Percentiles rank a stretch among this genome's conserved stretches.
These are phyloP conservation scores for Erebia aethiops DNA, from an alignment of 2,888 invertebrate genomes.

Conservation along the genomic window DNA sequence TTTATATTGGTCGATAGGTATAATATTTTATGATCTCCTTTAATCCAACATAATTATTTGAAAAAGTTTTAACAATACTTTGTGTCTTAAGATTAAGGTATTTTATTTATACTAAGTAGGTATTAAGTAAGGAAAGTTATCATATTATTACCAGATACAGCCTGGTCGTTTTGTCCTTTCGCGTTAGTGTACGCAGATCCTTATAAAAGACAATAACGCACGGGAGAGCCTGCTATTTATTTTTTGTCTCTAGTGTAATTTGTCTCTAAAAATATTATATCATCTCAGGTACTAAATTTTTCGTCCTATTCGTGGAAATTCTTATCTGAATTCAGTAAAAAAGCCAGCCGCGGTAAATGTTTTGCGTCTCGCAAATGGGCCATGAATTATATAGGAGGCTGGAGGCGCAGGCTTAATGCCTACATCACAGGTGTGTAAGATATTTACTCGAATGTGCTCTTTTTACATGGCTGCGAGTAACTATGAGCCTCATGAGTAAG, in stretches of 20 bases:
- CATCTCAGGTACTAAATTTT: neutral
- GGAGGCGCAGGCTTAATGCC: conserved; percentile 10
- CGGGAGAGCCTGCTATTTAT: too few species aligned
- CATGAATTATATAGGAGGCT: conserved; percentile 23
- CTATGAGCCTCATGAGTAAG: too few species aligned
- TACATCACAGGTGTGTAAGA: conserved; percentile 3
- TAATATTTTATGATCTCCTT: too few species aligned
- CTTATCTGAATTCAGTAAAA: conserved; percentile 19
- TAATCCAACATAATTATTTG: neutral
- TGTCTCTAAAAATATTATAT: neutral
- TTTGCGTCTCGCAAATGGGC: conserved; percentile 17
- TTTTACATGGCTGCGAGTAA: neutral
- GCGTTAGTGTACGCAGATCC: too few species aligned
- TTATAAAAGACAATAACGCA: too few species aligned
- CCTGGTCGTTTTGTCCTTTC: too few species aligned
- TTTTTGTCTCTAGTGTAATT: too few species aligned
- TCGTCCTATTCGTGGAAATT: conserved; percentile 10
- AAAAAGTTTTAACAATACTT: too few species aligned
- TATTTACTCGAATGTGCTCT: neutral
- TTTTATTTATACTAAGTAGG: neutral
- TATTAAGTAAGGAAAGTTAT: neutral
- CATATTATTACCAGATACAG: neutral
- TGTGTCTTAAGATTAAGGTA: too few species aligned
- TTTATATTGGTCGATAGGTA: neutral
- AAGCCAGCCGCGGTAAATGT: conserved; percentile 10